Base-by-base conservation (phyloP, 2,113 vertebrate species). In the Urocitellus parryii region DNA sequence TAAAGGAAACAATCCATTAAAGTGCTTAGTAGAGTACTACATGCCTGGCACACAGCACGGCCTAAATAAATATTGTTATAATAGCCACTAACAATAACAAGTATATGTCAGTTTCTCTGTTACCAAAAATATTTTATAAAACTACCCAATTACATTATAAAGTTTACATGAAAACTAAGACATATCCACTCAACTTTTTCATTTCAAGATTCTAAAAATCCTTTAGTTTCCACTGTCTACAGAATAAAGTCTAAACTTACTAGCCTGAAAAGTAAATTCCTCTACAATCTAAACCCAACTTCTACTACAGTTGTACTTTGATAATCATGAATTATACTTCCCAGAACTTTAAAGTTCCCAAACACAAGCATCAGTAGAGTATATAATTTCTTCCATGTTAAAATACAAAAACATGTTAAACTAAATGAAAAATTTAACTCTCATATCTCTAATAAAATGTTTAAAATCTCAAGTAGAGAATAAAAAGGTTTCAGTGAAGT, bases 201-300 rank as follows among this genome's bases (percentile, higher is more conserved):
- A 88, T 81, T 56, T 88, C 27, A 95, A 65, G 37, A 90, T 56
- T 78, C 18, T 87, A 51, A 37, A 95, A 90, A 85, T 39, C 17
- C 13, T 87, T 94, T 78, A 90, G 78, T 76, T 84, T 45, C 42
- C 4, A 70, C 22, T 90, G n/a, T 82, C 61, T 65, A 39, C 7
- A 88, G 29, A 74, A 87, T 34, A 84, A 85, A 95, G 61, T 85
- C 27, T 25, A 87, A 79, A 86, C 17, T 68, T 67, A 63, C 2
- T 45, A 94, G 53, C 63, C 39, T 82, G 25, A 67, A 74, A 84
- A 84, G 18, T 70, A 88, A 91, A 22, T 37, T 32, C 37, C 61
- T 87, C 85, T 34, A 68, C 4, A 17, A 88, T 58, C 29, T 67
- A 34, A 92, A 84, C 8, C 32, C 45, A 45, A 45, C 45, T 45